Conservation (phyloP, 2,797 vertebrate genomes). For the Sebastes iracundus region DNA sequence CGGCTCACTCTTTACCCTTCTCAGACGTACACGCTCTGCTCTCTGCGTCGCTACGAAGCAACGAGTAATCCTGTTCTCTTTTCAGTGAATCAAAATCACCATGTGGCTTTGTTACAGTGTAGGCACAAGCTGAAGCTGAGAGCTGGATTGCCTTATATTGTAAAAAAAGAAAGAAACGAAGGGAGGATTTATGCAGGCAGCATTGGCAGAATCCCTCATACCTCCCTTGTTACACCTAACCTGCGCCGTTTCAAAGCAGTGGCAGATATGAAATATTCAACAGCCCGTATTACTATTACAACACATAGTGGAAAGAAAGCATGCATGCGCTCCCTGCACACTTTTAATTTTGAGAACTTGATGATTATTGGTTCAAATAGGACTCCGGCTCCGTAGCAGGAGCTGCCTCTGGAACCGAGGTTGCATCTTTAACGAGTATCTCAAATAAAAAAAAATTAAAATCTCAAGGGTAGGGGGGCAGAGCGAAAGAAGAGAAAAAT, state of each 20-base stretch:
- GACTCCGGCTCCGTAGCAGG: constrained; percentile 54
- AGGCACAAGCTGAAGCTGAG: constrained; percentile 41
- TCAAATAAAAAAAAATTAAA: neutral
- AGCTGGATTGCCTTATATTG: constrained; percentile 42
- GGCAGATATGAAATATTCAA: constrained; percentile 79
- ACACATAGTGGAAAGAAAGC: constrained; percentile 43
- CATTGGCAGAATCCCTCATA: constrained; percentile 60
- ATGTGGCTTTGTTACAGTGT: constrained; percentile 68
- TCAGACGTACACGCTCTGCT: constrained; percentile 24
- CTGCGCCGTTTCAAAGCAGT: constrained; percentile 76
- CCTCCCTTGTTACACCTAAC: constrained; percentile 70
- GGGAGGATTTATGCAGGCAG: constrained; percentile 62
- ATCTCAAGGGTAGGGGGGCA: constrained; percentile 26
- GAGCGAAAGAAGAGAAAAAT: constrained; percentile 23
- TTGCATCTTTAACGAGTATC: constrained; percentile 69
- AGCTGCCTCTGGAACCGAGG: constrained; percentile 50
- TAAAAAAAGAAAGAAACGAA: constrained; percentile 19
- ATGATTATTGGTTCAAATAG: constrained; percentile 80
- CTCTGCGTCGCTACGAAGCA: constrained; percentile 27
- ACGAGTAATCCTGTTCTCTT: constrained; percentile 63
- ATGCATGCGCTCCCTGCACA: constrained; percentile 39
- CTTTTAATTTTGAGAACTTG: constrained; percentile 76
- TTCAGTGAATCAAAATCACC: constrained; percentile 70
- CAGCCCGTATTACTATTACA: constrained; percentile 75
- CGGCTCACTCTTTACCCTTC: constrained; percentile 18